Evolutionary conservation across 2,888 invertebrate genomes (phyloP).

Genomic region (Eledona agricola): DNA sequence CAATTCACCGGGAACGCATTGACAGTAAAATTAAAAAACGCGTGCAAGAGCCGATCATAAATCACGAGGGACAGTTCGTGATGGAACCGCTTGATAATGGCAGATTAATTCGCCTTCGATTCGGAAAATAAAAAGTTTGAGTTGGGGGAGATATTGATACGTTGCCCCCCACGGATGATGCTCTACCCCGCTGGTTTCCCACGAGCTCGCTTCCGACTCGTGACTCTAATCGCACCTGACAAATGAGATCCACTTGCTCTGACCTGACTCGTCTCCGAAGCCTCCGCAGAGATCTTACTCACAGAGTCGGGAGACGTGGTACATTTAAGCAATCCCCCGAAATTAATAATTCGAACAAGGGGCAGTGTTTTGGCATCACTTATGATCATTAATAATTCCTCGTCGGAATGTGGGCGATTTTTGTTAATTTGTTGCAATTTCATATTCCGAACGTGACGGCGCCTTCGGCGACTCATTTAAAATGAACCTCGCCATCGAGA

Average conservation of each 20-base stretch:
- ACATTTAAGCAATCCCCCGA: not conserved
- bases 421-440: constrained; percentile 23
- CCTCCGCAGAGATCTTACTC: constrained; percentile 13
- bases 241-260: constrained; percentile 43
- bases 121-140: too few relatives aligned
- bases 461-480: constrained; percentile 46
- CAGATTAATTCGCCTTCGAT: too few relatives aligned
- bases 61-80: too few relatives aligned
- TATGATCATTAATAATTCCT: constrained; percentile 3
- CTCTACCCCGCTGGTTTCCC: constrained; percentile 50
- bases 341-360: not conserved
- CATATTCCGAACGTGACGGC: constrained; percentile 36
- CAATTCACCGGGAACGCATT: too few relatives aligned
- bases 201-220: constrained; percentile 44
- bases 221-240: constrained; percentile 52
- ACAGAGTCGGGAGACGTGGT: not conserved
- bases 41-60: too few relatives aligned
- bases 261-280: constrained; percentile 12
- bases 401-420: constrained; percentile 1
- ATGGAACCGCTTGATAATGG: too few relatives aligned
- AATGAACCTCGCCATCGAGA: constrained; percentile 43
- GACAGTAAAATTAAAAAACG: too few relatives aligned
- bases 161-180: constrained; percentile 47
- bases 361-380: constrained; percentile 8
- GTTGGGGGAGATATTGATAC: constrained; percentile 48